Percentiles rank a stretch among this genome's conserved stretches.
These are phyloP conservation scores for Thunnus thynnus DNA, from an alignment of 2,113 vertebrate genomes.

Conservation along the genomic window DNA sequence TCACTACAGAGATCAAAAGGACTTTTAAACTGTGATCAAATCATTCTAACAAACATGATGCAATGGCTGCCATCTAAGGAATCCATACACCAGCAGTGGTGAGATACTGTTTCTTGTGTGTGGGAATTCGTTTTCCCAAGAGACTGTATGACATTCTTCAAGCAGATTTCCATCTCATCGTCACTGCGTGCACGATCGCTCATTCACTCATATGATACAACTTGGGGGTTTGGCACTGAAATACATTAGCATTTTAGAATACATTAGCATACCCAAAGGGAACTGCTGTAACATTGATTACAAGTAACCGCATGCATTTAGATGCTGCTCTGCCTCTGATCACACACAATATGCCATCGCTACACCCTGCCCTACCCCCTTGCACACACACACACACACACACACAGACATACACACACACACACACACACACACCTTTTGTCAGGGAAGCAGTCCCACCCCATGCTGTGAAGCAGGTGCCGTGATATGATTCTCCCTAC, in stretches of 20 bases:
- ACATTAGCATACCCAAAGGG: constrained; percentile 75
- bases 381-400: neutral
- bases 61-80: constrained; percentile 29
- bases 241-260: constrained; percentile 78
- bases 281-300: constrained; percentile 76
- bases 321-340: constrained; percentile 66
- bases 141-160: constrained; percentile 52
- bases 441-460: constrained; percentile 42
- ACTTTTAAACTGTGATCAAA: constrained; percentile 51
- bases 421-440: constrained; percentile 24
- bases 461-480: constrained; percentile 78
- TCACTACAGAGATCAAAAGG: constrained; percentile 44
- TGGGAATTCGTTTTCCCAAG: constrained; percentile 48
- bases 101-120: constrained; percentile 1
- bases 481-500: constrained; percentile 52
- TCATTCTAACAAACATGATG: constrained; percentile 40
- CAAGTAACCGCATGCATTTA: constrained; percentile 70
- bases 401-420: neutral
- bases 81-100: constrained; percentile 27
- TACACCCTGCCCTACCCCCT: constrained; percentile 8
- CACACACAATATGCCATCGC: constrained; percentile 61
- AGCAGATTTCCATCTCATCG: constrained; percentile 67
- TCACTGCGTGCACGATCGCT: constrained; percentile 39
- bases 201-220: constrained; percentile 68
- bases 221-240: constrained; percentile 62